Conservation (phyloP, 35 echinoderm and acorn worm genomes). For the Apostichopus californicus region DNA sequence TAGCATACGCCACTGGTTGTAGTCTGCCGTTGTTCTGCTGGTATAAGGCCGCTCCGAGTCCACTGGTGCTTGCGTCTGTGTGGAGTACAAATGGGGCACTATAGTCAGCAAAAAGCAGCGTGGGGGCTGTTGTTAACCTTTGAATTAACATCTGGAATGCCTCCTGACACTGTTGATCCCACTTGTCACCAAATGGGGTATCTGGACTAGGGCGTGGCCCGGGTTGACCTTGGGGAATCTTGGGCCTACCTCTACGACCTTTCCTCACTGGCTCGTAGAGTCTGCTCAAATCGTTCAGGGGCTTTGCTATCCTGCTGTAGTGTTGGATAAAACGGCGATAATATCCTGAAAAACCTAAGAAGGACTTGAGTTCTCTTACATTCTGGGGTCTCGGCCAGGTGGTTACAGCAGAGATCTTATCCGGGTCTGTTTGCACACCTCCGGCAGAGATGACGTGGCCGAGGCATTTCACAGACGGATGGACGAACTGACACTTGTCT, state of each 20-base stretch:
- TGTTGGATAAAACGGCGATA: no score
- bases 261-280: slow-evolving; percentile 32
- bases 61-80: no score
- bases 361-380: slow-evolving; percentile 61
- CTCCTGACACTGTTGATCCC: no score
- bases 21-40: slow-evolving; percentile 63
- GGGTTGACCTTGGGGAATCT: no score
- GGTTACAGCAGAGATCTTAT: slow-evolving; percentile 60
- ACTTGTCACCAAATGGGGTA: slow-evolving; percentile 50
- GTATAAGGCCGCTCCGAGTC: no score
- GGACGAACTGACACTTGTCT: no score
- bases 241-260: background rate
- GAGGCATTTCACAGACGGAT: slow-evolving; percentile 76
- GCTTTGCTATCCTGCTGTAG: slow-evolving; percentile 57
- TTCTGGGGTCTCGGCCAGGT: slow-evolving; percentile 70
- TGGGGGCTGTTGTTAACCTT: no score
- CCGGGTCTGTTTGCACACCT: slow-evolving; percentile 60
- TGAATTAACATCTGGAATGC: no score
- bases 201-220: slow-evolving; percentile 2
- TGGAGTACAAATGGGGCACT: no score
- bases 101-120: no score
- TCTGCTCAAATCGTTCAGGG: slow-evolving; percentile 49
- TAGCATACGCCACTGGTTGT: slow-evolving; percentile 61
- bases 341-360: slow-evolving; percentile 74
- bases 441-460: slow-evolving; percentile 74